phyloP scores from a whole-genome alignment of 2,888 invertebrate genomes.

The Carpatolechia fugitivella region DNA sequence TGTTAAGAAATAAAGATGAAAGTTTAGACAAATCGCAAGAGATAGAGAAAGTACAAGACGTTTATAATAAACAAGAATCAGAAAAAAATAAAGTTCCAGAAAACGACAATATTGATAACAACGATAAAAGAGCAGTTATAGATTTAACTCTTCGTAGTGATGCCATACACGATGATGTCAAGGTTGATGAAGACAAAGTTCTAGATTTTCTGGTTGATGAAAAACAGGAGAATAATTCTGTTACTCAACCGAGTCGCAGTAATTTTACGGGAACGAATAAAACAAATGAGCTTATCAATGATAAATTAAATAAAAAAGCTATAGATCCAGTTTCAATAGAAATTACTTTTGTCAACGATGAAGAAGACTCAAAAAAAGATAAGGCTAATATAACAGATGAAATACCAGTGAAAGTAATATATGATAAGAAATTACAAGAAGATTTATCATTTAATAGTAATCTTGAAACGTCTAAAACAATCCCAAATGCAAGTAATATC shows the following conservation, averaged over 20 bases:
- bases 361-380: neutral
- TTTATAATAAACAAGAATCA: too few species aligned
- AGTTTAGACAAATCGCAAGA: too few species aligned
- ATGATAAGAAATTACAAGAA: conserved; percentile 18
- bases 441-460: neutral
- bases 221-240: too few species aligned
- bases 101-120: too few species aligned
- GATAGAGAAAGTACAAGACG: too few species aligned
- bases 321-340: conserved; percentile 1
- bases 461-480: neutral
- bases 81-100: too few species aligned
- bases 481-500: neutral
- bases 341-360: conserved; percentile 1
- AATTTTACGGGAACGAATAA: too few species aligned
- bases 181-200: neutral
- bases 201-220: too few species aligned
- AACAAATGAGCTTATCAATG: too few species aligned
- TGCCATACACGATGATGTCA: conserved; percentile 12
- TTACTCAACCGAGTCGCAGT: too few species aligned
- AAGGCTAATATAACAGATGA: conserved; percentile 3
- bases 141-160: conserved; percentile 29
- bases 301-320: conserved; percentile 4
- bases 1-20: too few species aligned
- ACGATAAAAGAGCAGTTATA: conserved; percentile 4
- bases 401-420: conserved; percentile 29